phyloP scores from a whole-genome alignment of 2,888 invertebrate genomes.

The Doris montereyensis region DNA sequence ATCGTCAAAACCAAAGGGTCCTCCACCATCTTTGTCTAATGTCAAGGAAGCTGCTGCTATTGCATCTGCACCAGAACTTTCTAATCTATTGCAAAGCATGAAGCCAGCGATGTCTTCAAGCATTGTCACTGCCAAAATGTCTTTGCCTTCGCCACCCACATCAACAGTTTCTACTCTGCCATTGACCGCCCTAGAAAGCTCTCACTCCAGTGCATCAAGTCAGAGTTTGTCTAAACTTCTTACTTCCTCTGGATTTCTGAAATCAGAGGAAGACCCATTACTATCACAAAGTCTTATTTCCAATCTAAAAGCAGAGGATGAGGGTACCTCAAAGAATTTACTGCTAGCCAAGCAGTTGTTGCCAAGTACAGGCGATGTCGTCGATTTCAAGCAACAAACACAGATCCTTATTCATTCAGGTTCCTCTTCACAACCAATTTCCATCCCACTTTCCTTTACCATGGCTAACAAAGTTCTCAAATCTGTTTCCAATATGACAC shows the following conservation, averaged over 20 bases:
- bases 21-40: no score
- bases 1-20: background rate
- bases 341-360: background rate
- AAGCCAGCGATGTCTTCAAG: background rate
- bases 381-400: background rate
- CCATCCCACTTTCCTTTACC: constrained; percentile 41
- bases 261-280: background rate
- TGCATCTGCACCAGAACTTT: constrained; percentile 44
- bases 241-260: constrained; percentile 22
- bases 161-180: background rate
- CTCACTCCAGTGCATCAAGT: constrained; percentile 16
- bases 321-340: background rate
- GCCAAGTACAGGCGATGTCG: background rate
- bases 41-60: constrained; percentile 39
- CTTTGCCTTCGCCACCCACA: background rate
- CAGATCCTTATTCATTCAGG: constrained; percentile 36
- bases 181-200: background rate
- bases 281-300: background rate
- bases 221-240: constrained; percentile 32
- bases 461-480: constrained; percentile 38
- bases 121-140: background rate
- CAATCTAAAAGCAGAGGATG: background rate
- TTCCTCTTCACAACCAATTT: constrained; percentile 34
- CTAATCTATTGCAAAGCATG: constrained; percentile 42
- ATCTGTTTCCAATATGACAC: constrained; percentile 25